Evolutionary conservation across 1,140 invertebrate species (phyloP).

Genomic region (Bombus confusus): DNA sequence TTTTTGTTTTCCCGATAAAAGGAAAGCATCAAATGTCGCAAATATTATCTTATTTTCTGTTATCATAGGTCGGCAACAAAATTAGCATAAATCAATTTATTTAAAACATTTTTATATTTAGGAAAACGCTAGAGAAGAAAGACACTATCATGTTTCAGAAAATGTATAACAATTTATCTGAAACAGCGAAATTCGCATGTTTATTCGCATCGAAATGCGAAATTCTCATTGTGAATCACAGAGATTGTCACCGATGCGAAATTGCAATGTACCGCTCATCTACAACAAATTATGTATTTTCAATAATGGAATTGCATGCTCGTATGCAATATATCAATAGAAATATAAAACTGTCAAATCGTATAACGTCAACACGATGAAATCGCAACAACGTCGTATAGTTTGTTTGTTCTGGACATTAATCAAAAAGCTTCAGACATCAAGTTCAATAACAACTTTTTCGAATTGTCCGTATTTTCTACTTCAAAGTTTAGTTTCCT

Average conservation of each 20-base stretch:
- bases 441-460: background rate
- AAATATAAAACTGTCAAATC: background rate
- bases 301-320: background rate
- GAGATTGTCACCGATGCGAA: background rate
- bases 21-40: too few relatives aligned
- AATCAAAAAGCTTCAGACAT: background rate
- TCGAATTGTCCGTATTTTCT: too few relatives aligned
- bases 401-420: background rate
- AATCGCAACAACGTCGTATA: background rate
- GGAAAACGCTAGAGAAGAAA: too few relatives aligned
- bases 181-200: background rate
- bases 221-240: background rate
- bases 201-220: background rate
- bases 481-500: too few relatives aligned
- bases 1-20: too few relatives aligned
- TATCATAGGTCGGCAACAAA: too few relatives aligned
- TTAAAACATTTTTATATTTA: too few relatives aligned
- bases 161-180: too few relatives aligned
- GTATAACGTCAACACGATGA: background rate
- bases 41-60: too few relatives aligned
- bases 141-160: too few relatives aligned
- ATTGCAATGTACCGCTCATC: background rate
- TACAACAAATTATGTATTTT: background rate
- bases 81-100: too few relatives aligned
- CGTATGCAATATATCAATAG: background rate